A percentile compares a stretch with the other conserved stretches of the same genome.
Conservation (phyloP, 2,888 invertebrate species). For the Psococerastis gibbosa region DNA sequence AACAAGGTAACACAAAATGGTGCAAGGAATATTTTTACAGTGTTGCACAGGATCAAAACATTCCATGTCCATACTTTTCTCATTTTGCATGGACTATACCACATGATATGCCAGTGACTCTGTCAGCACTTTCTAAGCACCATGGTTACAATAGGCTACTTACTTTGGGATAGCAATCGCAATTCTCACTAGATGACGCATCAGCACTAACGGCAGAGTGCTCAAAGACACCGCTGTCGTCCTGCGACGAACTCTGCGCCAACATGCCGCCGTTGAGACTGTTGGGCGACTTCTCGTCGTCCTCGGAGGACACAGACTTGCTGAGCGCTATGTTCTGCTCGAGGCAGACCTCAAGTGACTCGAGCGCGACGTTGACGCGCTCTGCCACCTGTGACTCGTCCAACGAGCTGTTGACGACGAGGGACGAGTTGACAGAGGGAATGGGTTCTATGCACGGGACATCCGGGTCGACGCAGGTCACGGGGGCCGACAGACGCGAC, state of each 20-base stretch:
- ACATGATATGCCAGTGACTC: too few relatives aligned
- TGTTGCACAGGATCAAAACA: too few relatives aligned
- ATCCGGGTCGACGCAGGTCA: constrained; percentile 6
- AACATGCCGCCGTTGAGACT: constrained; percentile 1
- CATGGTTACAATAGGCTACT: too few relatives aligned
- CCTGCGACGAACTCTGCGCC: constrained; percentile 1
- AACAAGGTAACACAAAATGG: too few relatives aligned
- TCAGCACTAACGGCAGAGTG: constrained; percentile 1
- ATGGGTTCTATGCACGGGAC: not conserved
- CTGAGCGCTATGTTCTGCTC: not conserved
- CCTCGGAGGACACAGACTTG: not conserved
- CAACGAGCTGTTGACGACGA: constrained; percentile 25
- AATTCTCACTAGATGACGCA: constrained; percentile 2
- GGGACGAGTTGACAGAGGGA: constrained; percentile 14
- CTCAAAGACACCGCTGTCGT: constrained; percentile 8
- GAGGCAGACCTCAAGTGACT: not conserved
- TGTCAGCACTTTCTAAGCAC: too few relatives aligned
- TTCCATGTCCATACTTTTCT: too few relatives aligned
- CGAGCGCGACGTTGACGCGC: constrained; percentile 8
- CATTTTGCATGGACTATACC: too few relatives aligned
- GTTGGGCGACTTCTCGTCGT: not conserved
- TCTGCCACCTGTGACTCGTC: too few relatives aligned
- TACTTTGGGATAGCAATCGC: too few relatives aligned
- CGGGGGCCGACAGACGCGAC: not conserved
- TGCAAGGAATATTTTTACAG: too few relatives aligned